Evolutionary conservation across 2,888 invertebrate species (phyloP), one percentile per base, ranked within the genome.

Genomic region (Drosophila nr. perissopoda): DNA sequence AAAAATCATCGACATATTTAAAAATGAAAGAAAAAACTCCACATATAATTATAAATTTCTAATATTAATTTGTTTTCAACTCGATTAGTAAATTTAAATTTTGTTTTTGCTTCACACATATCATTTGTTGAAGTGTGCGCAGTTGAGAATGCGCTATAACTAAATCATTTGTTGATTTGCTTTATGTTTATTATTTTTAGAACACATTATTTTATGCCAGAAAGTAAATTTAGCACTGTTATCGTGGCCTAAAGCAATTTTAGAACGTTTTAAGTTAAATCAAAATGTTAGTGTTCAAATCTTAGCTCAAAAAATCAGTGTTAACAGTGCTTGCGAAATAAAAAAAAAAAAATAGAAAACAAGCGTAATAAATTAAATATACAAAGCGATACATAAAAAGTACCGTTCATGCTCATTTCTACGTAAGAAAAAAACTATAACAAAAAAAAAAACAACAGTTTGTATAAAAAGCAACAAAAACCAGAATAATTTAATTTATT

Each of bases 271-370:
- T 86, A 75, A 57, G 76, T 64, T 74, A 70, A 82, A 61, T 33
- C 46, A 71, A 88, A 86, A 78, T 90, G 87, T 88, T 86, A 88
- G 90, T 86, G 86, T 88, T 86, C 86, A 86, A 88, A 88, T 63
- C 73, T 80, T 88, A 74, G 90, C 90, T 80, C 85, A 70, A 79
- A 75, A 84, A 68, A 25, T 46, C 85, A 88, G 88, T 88, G 90
- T 85, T 85, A 25, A 65, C 69, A 69, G 69, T 81, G 89, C 73
- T 79, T 71, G 57, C 53, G 42, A 52, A 68, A 60, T 56, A 68
- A 74, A 27, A 71, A 51, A 2, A 54, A 48, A 52, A 46, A n/a
- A 57, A 54, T 53, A 59, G 34, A 34, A 76, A 61, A 34, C 29
- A 62, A 58, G 40, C 54, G 25, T 53, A 68, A 46, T 60, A 67